Conservation (phyloP, 2,888 invertebrate species). For the Taphrorychus bicolor region DNA sequence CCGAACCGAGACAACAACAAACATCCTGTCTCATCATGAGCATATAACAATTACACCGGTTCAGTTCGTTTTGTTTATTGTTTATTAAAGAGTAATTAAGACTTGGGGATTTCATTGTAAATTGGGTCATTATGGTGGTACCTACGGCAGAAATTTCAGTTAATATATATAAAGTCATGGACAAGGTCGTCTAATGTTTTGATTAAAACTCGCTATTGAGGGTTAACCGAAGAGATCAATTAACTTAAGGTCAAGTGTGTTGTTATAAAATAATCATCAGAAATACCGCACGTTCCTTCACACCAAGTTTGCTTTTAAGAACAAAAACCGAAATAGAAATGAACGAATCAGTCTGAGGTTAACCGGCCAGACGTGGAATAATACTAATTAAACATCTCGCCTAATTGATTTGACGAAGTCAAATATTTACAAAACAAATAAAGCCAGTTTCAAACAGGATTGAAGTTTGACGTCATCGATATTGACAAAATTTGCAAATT, state of each 20-base stretch:
- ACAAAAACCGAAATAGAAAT: constrained; percentile 2
- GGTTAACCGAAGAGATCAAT: constrained; percentile 17
- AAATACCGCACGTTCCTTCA: constrained; percentile 10
- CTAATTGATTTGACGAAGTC: neutral
- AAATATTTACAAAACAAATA: neutral
- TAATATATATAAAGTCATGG: constrained; percentile 20
- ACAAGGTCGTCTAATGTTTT: constrained; percentile 16
- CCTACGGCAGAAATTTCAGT: too few relatives aligned
- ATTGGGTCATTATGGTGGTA: neutral
- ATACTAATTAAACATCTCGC: constrained; percentile 1
- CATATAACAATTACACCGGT: neutral
- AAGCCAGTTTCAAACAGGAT: neutral
- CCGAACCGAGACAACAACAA: neutral
- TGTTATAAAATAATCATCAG: constrained; percentile 10
- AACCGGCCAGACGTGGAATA: neutral
- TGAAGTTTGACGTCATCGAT: neutral
- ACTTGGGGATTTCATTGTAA: neutral
- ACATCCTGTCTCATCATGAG: neutral
- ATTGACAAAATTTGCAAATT: neutral
- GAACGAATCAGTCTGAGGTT: constrained; percentile 1
- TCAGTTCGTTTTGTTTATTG: neutral
- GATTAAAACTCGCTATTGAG: constrained; percentile 15
- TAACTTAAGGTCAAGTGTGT: constrained; percentile 25
- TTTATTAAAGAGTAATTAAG: neutral
- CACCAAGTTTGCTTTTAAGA: neutral